phyloP scores from a whole-genome alignment of 2,888 invertebrate species.

The Andricus quercusramuli region DNA sequence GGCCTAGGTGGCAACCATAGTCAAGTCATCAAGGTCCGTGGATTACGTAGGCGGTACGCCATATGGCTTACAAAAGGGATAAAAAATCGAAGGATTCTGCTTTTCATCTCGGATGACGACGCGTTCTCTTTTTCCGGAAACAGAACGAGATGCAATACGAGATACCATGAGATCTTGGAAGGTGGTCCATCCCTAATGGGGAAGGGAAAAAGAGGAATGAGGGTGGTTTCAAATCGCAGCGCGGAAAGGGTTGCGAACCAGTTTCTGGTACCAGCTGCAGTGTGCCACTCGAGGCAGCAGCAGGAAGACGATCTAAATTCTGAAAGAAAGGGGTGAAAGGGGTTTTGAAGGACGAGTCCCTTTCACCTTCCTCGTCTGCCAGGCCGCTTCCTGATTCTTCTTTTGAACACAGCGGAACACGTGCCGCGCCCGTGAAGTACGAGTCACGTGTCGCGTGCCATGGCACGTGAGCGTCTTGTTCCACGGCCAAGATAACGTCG shows the following conservation, averaged over 20 bases:
- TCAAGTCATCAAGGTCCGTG: constrained; percentile 20
- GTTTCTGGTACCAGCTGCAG: constrained; percentile 36
- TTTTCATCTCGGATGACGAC: constrained; percentile 29
- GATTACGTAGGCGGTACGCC: constrained; percentile 37
- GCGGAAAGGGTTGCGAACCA: constrained; percentile 34
- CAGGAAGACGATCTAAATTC: constrained; percentile 38
- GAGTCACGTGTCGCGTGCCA: constrained; percentile 43
- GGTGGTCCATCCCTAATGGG: constrained; percentile 32
- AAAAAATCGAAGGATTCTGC: constrained; percentile 5
- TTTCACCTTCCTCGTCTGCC: constrained; percentile 28
- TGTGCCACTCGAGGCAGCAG: constrained; percentile 16
- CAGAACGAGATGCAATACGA: constrained; percentile 47
- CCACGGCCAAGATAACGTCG: constrained; percentile 44
- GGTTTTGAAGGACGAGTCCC: constrained; percentile 37
- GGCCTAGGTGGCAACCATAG: constrained; percentile 27
- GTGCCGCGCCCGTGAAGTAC: constrained; percentile 41
- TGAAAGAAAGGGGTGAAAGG: constrained; percentile 42
- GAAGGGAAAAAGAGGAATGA: constrained; percentile 35
- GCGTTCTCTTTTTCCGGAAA: constrained; percentile 50
- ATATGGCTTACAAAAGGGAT: constrained; percentile 13
- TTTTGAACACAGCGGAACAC: constrained; percentile 49
- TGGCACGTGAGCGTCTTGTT: constrained; percentile 48
- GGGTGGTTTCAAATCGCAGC: constrained; percentile 18
- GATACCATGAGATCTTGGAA: constrained; percentile 45
- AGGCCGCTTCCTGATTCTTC: constrained; percentile 50